phyloP scores from a whole-genome alignment of 2,113 vertebrate genomes.

The Sciurus niger region DNA sequence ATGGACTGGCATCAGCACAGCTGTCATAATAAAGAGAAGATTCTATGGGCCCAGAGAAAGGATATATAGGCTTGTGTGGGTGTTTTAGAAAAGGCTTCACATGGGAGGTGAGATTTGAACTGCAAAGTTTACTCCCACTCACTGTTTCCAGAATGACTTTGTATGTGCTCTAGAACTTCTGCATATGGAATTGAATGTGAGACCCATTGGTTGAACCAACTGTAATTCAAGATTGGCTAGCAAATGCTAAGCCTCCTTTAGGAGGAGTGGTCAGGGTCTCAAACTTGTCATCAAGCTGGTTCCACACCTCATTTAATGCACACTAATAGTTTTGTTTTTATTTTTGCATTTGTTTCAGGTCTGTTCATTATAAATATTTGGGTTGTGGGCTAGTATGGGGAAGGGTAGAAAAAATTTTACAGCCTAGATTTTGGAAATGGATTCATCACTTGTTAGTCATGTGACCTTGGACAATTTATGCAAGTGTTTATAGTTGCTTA shows the following conservation, averaged over 20 bases:
- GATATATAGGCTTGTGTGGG: background rate
- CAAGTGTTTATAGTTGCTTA: background rate
- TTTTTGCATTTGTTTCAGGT: background rate
- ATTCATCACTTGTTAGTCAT: background rate
- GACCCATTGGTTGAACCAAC: background rate
- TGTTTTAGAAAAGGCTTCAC: background rate
- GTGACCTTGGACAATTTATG: background rate
- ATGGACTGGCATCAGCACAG: background rate
- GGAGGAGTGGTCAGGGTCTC: background rate
- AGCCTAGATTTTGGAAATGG: background rate
- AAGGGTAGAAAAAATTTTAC: background rate
- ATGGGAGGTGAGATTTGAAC: background rate
- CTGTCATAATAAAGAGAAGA: background rate
- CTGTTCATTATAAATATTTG: slow-evolving; percentile 36
- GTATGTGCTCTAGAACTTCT: background rate
- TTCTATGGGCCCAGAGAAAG: background rate
- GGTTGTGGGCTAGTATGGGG: background rate
- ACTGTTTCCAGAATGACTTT: background rate
- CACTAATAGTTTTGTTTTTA: slow-evolving; percentile 31
- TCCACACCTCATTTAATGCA: slow-evolving; percentile 5
- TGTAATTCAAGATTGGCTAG: background rate
- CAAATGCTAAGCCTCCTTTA: background rate
- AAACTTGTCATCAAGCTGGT: background rate
- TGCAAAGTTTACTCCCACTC: background rate
- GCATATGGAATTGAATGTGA: background rate